Evolutionary conservation across 35 echinoderm and acorn worm species (phyloP), one percentile per base, ranked within the genome.

Genomic region (Patiria miniata): DNA sequence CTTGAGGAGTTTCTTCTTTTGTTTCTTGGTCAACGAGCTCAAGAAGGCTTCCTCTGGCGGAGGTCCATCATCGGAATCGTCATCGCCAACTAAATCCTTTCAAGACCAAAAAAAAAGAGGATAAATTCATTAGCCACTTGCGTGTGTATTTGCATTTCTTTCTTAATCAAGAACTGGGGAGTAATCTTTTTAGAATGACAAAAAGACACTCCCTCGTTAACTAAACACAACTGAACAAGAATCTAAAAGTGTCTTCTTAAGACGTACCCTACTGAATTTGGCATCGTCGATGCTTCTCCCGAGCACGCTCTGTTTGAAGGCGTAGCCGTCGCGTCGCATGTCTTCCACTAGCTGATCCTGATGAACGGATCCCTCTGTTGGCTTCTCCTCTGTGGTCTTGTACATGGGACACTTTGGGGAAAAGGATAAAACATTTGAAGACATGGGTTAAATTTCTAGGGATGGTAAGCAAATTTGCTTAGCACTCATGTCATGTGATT

Each of bases 1-100:
- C 96, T 91, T 99, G n/a, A 99, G 96, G 39, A 99, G 77, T 86
- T 99, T 99, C 83, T 93, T 92, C 65, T 99, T 99, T 21, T 99
- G 88, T 60, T 99, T 94, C 68, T 83, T 99, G 16, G 96, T 90
- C 18, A 99, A 78, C 18, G 96, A 92, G 29, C 85, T 94, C 58
- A 99, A 79, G 87, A 99, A 99, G 15, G 96, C 90, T 19, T 85
- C 89, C 69, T 99, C 96, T 36, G 93, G 89, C 36, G 79, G 78
- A 51, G 78, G 57, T 39, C 86, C 92, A 1, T 93, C 94, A 44
- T 95, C 96, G 19, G 91, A 89, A 22, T 94, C 87, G 39, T 97
- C 91, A 47, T 94, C 93, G 7, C 61, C 88, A 89, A 98, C 89
- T 1, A 94, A 83, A 91, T 91, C 85, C 95, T 98, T 81, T 19